Conservation (phyloP, 2,797 vertebrate species). For the Tachyglossus aculeatus region DNA sequence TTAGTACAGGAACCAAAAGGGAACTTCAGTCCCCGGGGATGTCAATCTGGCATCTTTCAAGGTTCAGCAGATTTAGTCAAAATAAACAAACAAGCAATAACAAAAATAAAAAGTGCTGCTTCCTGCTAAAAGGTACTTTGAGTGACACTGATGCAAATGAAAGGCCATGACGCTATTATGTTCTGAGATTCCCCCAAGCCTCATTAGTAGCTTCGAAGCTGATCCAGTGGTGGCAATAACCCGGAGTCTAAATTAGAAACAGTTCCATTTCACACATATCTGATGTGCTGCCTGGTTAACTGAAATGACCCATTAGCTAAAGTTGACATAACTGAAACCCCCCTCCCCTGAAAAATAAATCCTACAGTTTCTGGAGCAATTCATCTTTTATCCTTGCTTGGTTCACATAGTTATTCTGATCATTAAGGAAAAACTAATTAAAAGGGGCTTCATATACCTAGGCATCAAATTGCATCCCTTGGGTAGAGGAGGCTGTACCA, state of each 20-base stretch:
- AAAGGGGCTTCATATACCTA: conserved; percentile 47
- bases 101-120: conserved; percentile 11
- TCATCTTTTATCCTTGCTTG: conserved; percentile 33
- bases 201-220: conserved; percentile 53
- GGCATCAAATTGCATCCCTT: conserved; percentile 47
- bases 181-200: conserved; percentile 41
- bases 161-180: conserved; percentile 18
- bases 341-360: conserved; percentile 8
- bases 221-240: conserved; percentile 54
- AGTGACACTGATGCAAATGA: conserved; percentile 51
- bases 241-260: conserved; percentile 57
- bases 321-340: conserved; percentile 30
- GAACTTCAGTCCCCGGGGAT: conserved; percentile 4
- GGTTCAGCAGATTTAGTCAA: conserved; percentile 35
- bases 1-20: neutral
- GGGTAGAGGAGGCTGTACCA: conserved; percentile 32
- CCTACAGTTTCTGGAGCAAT: conserved; percentile 25
- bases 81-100: conserved; percentile 22
- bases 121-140: conserved; percentile 36
- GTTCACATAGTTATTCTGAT: conserved; percentile 21
- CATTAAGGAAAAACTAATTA: conserved; percentile 60
- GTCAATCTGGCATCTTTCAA: conserved; percentile 34
- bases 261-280: conserved; percentile 27
- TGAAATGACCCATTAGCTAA: conserved; percentile 39
- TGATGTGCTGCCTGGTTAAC: neutral